Conservation (phyloP, 2,888 invertebrate genomes). For the Temnothorax unifasciatus region DNA sequence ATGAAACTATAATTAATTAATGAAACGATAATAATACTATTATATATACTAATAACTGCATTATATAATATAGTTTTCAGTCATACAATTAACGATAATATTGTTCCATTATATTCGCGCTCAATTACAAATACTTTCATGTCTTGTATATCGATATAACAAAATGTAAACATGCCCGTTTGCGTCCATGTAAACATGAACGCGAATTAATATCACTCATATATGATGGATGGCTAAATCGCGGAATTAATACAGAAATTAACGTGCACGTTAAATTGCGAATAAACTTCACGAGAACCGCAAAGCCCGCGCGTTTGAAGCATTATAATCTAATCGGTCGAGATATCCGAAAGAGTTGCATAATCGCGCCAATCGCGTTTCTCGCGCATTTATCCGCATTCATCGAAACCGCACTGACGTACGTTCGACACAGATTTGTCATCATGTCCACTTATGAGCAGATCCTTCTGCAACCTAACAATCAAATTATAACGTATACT, state of each 20-base stretch:
- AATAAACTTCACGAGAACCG: slow-evolving; percentile 39
- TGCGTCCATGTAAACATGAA: slow-evolving; percentile 18
- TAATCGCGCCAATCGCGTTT: slow-evolving; percentile 16
- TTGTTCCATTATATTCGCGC: background rate
- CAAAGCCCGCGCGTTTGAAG: slow-evolving; percentile 24
- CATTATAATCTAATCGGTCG: slow-evolving; percentile 50
- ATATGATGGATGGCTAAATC: slow-evolving; percentile 39
- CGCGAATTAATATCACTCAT: slow-evolving; percentile 37
- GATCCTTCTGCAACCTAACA: background rate
- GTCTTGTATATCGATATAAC: slow-evolving; percentile 1
- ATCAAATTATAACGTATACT: background rate
- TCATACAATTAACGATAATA: background rate
- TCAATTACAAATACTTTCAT: slow-evolving; percentile 26
- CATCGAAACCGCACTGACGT: slow-evolving; percentile 26
- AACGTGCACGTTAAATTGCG: slow-evolving; percentile 43
- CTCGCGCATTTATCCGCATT: slow-evolving; percentile 18
- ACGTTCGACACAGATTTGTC: background rate
- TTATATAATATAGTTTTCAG: background rate
- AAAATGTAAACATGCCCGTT: slow-evolving; percentile 36
- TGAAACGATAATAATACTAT: slow-evolving; percentile 2
- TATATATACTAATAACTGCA: background rate
- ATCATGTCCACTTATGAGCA: background rate
- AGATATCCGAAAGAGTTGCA: slow-evolving; percentile 31
- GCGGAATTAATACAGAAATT: slow-evolving; percentile 47
- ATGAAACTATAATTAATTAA: slow-evolving; percentile 22